Conservation (phyloP, 2,113 vertebrate genomes). For the Cyanoliseus patagonus region DNA sequence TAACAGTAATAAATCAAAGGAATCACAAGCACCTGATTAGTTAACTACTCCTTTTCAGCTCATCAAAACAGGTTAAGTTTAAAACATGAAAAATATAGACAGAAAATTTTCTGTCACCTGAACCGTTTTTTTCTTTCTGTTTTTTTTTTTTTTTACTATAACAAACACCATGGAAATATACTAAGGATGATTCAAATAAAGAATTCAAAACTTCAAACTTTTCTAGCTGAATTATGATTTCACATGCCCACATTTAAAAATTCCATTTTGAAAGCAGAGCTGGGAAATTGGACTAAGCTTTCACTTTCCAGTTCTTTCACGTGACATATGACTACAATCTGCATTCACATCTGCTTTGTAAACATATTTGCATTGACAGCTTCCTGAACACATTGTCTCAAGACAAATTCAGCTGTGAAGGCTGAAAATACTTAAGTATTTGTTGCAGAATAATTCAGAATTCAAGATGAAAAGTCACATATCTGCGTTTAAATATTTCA, state of each 20-base stretch:
- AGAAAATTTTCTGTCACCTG: slow-evolving; percentile 1
- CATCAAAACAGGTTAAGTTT: slow-evolving; percentile 47
- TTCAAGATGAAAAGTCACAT: not conserved
- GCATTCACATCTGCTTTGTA: not conserved
- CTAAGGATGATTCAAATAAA: not conserved
- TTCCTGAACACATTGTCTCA: not conserved
- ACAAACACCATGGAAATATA: not conserved
- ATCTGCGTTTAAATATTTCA: not conserved
- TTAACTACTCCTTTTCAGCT: slow-evolving; percentile 59
- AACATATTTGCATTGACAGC: not conserved
- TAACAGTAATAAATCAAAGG: slow-evolving; percentile 59
- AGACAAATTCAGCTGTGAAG: not conserved
- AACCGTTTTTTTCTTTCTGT: not conserved
- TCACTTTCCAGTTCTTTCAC: not conserved
- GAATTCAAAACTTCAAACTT: not conserved
- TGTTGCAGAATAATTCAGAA: not conserved
- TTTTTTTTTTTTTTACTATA: not conserved
- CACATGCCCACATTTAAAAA: not conserved
- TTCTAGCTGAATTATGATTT: not conserved
- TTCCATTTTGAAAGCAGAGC: not conserved
- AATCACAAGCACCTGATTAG: slow-evolving; percentile 29
- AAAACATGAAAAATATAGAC: slow-evolving; percentile 48
- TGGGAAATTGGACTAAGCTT: not conserved
- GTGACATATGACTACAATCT: not conserved
- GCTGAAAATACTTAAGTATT: not conserved